Evolutionary conservation across 2,797 vertebrate genomes (phyloP).

Genomic region (Apogon talboti): DNA sequence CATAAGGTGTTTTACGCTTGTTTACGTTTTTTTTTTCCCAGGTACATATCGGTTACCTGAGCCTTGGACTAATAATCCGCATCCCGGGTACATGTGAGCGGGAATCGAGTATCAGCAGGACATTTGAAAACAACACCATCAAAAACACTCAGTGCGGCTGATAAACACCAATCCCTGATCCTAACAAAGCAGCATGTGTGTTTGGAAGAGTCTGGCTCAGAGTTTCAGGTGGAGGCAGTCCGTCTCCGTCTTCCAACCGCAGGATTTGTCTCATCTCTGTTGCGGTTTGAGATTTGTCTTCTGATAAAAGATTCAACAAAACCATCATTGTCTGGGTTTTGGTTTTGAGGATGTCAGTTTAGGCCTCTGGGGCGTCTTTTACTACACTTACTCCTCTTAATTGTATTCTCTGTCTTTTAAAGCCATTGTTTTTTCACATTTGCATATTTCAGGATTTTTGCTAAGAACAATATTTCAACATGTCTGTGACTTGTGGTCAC

Average conservation of each 20-base stretch:
- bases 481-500: neutral
- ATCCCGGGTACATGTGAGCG: constrained; percentile 70
- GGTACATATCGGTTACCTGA: constrained; percentile 85
- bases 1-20: constrained; percentile 72
- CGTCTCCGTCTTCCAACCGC: constrained; percentile 23
- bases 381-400: neutral
- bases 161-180: constrained; percentile 64
- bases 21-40: constrained; percentile 76
- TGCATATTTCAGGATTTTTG: constrained; percentile 6
- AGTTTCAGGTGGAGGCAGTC: constrained; percentile 52
- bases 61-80: constrained; percentile 72
- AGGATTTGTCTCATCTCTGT: constrained; percentile 31
- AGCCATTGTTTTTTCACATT: constrained; percentile 2
- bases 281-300: constrained; percentile 38
- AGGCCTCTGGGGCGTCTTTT: constrained; percentile 3
- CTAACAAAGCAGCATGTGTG: constrained; percentile 59
- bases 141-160: constrained; percentile 65
- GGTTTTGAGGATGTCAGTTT: constrained; percentile 2
- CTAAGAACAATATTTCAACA: neutral
- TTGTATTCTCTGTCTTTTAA: neutral
- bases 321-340: constrained; percentile 31
- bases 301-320: constrained; percentile 36
- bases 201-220: constrained; percentile 53
- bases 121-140: constrained; percentile 83
- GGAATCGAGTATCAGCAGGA: constrained; percentile 66